phyloP scores from a whole-genome alignment of 2,113 vertebrate genomes.

The Pseudopodoces humilis region DNA sequence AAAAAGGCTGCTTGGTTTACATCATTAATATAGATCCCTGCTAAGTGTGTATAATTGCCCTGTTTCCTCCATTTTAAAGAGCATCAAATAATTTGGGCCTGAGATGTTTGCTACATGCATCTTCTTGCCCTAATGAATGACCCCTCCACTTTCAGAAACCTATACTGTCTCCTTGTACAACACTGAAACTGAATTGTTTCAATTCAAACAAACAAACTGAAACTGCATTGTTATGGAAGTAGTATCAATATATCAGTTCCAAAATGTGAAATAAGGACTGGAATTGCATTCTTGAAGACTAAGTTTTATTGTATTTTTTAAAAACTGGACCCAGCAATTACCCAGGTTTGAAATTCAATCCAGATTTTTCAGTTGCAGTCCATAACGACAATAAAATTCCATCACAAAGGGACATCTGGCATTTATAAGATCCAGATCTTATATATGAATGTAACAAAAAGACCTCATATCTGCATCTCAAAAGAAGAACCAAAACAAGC shows the following conservation, averaged over 20 bases:
- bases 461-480: not conserved
- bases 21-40: not conserved
- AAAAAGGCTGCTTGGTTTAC: not conserved
- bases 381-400: not conserved
- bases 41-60: not conserved
- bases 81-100: rapidly evolving
- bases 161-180: not conserved
- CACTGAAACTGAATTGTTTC: not conserved
- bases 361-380: not conserved
- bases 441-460: not conserved
- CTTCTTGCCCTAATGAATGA: not conserved
- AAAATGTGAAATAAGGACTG: not conserved
- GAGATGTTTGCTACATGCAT: not conserved
- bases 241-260: not conserved
- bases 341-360: not conserved
- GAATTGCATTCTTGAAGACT: not conserved
- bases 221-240: not conserved
- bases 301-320: not conserved
- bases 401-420: not conserved
- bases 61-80: not conserved
- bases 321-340: not conserved
- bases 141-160: not conserved
- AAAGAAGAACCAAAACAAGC: not conserved
- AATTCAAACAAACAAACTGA: no score
- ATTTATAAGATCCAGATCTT: not conserved